phyloP scores from a whole-genome alignment of 2,888 invertebrate genomes.

The Mythimna lalbum region DNA sequence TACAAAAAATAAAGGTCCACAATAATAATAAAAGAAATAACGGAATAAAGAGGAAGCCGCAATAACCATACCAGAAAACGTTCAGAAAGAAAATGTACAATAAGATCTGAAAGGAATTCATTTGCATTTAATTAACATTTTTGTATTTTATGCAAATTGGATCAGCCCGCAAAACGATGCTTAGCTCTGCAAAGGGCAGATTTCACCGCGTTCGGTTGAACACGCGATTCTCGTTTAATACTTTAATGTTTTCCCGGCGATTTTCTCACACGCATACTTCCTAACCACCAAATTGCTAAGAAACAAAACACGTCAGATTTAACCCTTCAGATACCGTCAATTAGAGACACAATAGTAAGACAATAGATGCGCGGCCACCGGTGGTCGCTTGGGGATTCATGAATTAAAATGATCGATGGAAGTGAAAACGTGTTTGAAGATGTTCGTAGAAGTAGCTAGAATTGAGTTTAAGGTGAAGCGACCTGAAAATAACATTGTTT shows the following conservation, averaged over 20 bases:
- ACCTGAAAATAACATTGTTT: slow-evolving; percentile 40
- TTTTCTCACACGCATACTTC: slow-evolving; percentile 57
- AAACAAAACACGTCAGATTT: slow-evolving; percentile 31
- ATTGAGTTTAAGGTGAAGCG: slow-evolving; percentile 17
- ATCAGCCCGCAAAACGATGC: slow-evolving; percentile 53
- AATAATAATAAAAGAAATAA: slow-evolving; percentile 12
- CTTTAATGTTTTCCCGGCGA: slow-evolving; percentile 56
- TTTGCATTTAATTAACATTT: slow-evolving; percentile 36
- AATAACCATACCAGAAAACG: slow-evolving; percentile 15
- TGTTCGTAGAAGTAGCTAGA: slow-evolving; percentile 30
- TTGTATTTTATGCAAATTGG: slow-evolving; percentile 43
- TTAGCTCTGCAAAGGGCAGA: slow-evolving; percentile 57
- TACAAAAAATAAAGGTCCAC: neutral
- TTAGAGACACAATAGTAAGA: too few relatives aligned
- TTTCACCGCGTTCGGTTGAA: slow-evolving; percentile 55
- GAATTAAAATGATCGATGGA: slow-evolving; percentile 40
- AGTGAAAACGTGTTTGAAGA: slow-evolving; percentile 50
- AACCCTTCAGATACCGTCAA: too few relatives aligned
- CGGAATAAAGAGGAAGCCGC: slow-evolving; percentile 26
- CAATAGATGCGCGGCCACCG: too few relatives aligned
- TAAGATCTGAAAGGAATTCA: slow-evolving; percentile 15
- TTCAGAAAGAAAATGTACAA: slow-evolving; percentile 17
- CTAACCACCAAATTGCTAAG: slow-evolving; percentile 49
- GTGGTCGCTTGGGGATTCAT: too few relatives aligned
- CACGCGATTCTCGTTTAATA: slow-evolving; percentile 55